Conservation (phyloP, 2,888 invertebrate species). For the Tanytarsus gracilentus region DNA sequence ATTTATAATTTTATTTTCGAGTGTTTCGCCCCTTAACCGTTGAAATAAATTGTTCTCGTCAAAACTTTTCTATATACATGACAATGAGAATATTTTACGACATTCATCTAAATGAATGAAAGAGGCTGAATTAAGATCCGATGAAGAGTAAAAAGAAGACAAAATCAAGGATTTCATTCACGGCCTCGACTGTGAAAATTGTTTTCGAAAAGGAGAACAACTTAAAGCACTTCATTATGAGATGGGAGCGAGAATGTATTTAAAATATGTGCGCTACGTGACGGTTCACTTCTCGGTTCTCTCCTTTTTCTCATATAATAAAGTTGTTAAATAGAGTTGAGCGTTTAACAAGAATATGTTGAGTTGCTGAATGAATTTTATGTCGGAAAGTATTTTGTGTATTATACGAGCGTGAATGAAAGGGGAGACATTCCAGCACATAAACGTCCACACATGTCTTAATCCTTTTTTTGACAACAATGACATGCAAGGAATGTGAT, state of each 20-base stretch:
- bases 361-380: not conserved
- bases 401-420: too few relatives aligned
- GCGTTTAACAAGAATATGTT: not conserved
- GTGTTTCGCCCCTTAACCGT: too few relatives aligned
- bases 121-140: not conserved
- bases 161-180: conserved; percentile 10
- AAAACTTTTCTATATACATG: too few relatives aligned
- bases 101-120: not conserved
- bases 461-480: too few relatives aligned
- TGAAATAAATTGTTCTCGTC: too few relatives aligned
- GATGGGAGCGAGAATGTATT: not conserved
- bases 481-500: too few relatives aligned
- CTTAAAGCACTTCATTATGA: conserved; percentile 7
- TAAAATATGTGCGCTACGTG: conserved; percentile 22
- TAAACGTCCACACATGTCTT: too few relatives aligned
- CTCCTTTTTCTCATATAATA: not conserved
- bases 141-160: not conserved
- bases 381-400: too few relatives aligned
- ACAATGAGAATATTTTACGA: not conserved
- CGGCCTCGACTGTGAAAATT: conserved; percentile 11
- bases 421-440: too few relatives aligned
- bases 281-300: conserved; percentile 9
- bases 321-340: not conserved
- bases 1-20: too few relatives aligned
- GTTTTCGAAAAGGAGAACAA: conserved; percentile 13